phyloP scores from a whole-genome alignment of 64 coral and sea anemone species.

The Acropora tenuis region DNA sequence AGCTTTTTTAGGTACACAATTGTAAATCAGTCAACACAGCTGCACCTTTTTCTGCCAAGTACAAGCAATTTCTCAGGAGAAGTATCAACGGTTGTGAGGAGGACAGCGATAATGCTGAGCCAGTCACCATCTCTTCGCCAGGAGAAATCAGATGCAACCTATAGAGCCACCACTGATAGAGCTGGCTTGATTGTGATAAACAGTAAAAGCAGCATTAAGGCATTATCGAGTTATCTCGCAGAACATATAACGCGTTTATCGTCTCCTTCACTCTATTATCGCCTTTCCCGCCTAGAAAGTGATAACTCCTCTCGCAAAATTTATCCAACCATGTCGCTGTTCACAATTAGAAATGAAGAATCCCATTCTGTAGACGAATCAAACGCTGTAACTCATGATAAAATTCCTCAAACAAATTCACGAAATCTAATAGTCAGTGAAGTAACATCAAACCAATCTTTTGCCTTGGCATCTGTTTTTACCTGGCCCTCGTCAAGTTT shows the following conservation, averaged over 20 bases:
- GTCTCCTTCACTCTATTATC: background rate
- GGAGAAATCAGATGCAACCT: background rate
- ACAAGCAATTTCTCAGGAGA: background rate
- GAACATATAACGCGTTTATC: background rate
- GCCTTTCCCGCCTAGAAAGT: too few species aligned
- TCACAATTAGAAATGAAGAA: background rate
- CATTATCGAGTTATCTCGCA: background rate
- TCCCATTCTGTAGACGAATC: background rate
- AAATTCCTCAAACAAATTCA: too few species aligned
- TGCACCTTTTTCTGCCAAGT: background rate
- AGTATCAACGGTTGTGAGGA: background rate
- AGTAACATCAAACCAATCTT: background rate
- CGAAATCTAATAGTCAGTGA: too few species aligned
- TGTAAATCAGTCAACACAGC: background rate
- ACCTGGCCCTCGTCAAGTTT: too few species aligned
- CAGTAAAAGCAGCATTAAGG: background rate
- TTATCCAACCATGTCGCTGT: background rate
- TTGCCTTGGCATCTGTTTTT: too few species aligned
- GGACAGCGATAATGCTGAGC: background rate
- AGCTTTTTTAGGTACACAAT: background rate
- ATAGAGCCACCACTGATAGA: background rate
- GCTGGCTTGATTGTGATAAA: background rate
- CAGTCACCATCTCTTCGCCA: background rate
- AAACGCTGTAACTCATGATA: background rate
- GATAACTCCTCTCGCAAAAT: too few species aligned